phyloP scores from a whole-genome alignment of 2,888 invertebrate species.

The Drosophila emarginata region DNA sequence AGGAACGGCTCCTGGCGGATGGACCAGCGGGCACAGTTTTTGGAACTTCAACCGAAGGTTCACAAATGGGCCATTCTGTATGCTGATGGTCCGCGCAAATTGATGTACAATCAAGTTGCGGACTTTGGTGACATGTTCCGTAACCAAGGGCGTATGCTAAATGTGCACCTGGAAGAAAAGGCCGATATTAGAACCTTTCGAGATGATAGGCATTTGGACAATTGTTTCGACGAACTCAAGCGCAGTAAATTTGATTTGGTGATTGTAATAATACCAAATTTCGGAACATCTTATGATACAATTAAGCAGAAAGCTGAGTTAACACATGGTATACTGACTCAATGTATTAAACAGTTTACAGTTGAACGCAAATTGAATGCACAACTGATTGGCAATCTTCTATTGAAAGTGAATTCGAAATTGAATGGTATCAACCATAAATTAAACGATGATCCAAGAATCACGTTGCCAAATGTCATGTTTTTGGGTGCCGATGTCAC shows the following conservation, averaged over 20 bases:
- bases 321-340: conserved; percentile 87
- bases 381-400: conserved; percentile 87
- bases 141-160: conserved; percentile 2
- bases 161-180: conserved; percentile 50
- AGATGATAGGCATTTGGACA: conserved; percentile 54
- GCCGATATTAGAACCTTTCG: conserved; percentile 42
- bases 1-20: conserved; percentile 74
- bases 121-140: conserved; percentile 38
- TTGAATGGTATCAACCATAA: conserved; percentile 91
- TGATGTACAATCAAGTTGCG: conserved; percentile 35
- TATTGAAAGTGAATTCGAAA: conserved; percentile 92
- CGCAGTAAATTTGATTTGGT: conserved; percentile 83
- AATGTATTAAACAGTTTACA: conserved; percentile 86
- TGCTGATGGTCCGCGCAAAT: conserved; percentile 15
- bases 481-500: conserved; percentile 96
- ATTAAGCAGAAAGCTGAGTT: conserved; percentile 89
- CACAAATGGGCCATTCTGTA: conserved; percentile 77
- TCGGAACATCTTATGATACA: conserved; percentile 81
- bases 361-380: conserved; percentile 82
- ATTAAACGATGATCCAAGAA: conserved; percentile 60
- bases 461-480: conserved; percentile 81
- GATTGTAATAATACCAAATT: conserved; percentile 85
- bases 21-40: conserved; percentile 43
- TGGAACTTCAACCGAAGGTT: conserved; percentile 30
- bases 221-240: conserved; percentile 55